These are phyloP conservation scores for Nanorana parkeri DNA, from an alignment of 2,113 vertebrate species.

Conservation along the genomic window DNA sequence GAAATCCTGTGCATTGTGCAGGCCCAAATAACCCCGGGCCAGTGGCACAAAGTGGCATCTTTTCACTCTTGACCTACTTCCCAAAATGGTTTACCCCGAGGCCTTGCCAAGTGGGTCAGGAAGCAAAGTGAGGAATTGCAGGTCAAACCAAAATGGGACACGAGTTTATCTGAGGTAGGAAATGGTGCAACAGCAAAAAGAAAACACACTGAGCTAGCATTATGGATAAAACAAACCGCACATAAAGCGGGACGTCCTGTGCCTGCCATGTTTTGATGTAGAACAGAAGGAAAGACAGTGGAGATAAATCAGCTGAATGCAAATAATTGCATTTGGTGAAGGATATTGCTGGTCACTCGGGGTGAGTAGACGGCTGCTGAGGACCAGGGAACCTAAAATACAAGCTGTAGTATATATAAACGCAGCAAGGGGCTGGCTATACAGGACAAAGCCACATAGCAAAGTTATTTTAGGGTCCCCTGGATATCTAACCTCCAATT, in stretches of 20 bases:
- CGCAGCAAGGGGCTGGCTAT: too few relatives aligned
- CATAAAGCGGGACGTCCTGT: constrained; percentile 1
- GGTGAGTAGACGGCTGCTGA: not conserved
- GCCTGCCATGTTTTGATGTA: constrained; percentile 19
- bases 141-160: constrained; percentile 6
- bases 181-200: not conserved
- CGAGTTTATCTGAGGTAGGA: constrained; percentile 17
- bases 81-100: not conserved
- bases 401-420: too few relatives aligned
- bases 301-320: not conserved
- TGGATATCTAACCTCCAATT: too few relatives aligned
- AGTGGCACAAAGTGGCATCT: not conserved
- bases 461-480: too few relatives aligned
- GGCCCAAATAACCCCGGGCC: not conserved
- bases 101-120: constrained; percentile 17
- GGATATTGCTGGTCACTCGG: not conserved
- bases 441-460: too few relatives aligned
- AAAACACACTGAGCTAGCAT: not conserved
- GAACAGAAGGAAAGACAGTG: constrained; percentile 4
- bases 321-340: not conserved
- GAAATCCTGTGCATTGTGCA: not conserved
- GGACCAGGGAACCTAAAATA: too few relatives aligned
- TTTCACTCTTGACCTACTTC: constrained; percentile 32
- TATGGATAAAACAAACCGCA: not conserved
- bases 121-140: constrained; percentile 24